Evolutionary conservation across 2,888 invertebrate genomes (phyloP).

Genomic region (Agrochola litura): DNA sequence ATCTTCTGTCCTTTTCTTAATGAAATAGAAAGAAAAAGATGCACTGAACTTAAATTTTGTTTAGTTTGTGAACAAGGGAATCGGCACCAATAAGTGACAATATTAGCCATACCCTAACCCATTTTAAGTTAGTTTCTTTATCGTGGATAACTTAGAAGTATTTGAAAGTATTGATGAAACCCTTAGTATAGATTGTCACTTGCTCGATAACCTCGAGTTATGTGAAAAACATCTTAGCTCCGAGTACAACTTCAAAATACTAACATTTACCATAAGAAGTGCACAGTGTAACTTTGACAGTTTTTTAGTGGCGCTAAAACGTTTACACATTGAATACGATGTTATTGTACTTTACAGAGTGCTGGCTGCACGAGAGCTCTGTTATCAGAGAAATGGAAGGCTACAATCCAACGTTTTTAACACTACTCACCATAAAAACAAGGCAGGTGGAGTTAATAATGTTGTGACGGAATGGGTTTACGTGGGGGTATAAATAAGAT

Average conservation of each 20-base stretch:
- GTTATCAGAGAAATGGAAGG: constrained; percentile 45
- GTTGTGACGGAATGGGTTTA: too few species aligned
- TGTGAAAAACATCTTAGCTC: background rate
- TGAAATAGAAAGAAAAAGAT: too few species aligned
- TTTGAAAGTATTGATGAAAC: constrained; percentile 6
- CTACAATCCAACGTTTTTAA: constrained; percentile 9
- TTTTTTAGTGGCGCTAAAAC: background rate
- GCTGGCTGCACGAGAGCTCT: constrained; percentile 12
- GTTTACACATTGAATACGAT: background rate
- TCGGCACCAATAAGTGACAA: background rate
- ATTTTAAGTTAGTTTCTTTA: background rate
- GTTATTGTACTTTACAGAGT: constrained; percentile 6
- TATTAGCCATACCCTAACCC: background rate
- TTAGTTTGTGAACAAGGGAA: too few species aligned
- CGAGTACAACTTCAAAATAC: constrained; percentile 12
- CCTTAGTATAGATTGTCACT: constrained; percentile 19
- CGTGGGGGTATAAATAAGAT: too few species aligned
- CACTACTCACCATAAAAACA: too few species aligned
- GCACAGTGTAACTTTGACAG: constrained; percentile 6
- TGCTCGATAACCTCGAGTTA: constrained; percentile 9
- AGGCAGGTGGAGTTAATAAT: too few species aligned
- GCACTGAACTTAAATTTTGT: too few species aligned
- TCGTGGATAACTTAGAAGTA: background rate
- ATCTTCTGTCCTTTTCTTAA: too few species aligned
- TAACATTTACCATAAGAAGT: constrained; percentile 4